Conservation (phyloP, 2,797 vertebrate species). For the Aselliscus stoliczkanus region DNA sequence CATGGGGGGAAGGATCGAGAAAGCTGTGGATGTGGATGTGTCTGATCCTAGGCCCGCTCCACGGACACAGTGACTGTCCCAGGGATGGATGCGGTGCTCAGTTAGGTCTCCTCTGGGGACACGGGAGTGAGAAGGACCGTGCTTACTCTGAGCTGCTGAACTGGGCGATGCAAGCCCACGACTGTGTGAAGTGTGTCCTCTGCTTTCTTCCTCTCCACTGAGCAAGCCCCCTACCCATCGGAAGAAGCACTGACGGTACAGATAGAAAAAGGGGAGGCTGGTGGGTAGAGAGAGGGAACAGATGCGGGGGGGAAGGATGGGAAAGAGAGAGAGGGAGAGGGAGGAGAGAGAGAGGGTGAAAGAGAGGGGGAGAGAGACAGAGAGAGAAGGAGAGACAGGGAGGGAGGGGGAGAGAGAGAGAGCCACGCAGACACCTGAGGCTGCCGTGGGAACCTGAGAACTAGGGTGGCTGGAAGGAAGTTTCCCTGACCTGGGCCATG, state of each 20-base stretch:
- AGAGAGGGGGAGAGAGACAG: too few species aligned
- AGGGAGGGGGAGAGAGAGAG: too few species aligned
- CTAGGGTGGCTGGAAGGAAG: background rate
- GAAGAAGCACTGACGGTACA: too few species aligned
- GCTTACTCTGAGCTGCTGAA: background rate
- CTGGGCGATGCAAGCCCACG: too few species aligned
- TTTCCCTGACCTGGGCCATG: too few species aligned
- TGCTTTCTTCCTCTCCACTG: background rate
- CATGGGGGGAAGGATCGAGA: too few species aligned
- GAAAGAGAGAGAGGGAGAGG: too few species aligned
- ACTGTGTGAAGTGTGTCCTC: fast-evolving
- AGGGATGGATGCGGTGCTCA: too few species aligned
- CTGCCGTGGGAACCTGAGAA: background rate
- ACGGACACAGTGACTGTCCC: fast-evolving
- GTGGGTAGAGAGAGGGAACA: background rate
- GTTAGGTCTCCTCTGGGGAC: background rate
- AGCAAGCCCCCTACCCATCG: background rate
- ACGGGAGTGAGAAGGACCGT: background rate
- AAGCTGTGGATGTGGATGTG: fast-evolving
- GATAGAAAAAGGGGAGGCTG: background rate
- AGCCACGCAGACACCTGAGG: background rate
- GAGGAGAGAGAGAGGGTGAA: too few species aligned
- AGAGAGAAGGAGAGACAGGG: too few species aligned
- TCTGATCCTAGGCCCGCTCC: fast-evolving
- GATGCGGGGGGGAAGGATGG: too few species aligned